phyloP scores from a whole-genome alignment of 2,888 invertebrate species.

The Diarsia dahlii region DNA sequence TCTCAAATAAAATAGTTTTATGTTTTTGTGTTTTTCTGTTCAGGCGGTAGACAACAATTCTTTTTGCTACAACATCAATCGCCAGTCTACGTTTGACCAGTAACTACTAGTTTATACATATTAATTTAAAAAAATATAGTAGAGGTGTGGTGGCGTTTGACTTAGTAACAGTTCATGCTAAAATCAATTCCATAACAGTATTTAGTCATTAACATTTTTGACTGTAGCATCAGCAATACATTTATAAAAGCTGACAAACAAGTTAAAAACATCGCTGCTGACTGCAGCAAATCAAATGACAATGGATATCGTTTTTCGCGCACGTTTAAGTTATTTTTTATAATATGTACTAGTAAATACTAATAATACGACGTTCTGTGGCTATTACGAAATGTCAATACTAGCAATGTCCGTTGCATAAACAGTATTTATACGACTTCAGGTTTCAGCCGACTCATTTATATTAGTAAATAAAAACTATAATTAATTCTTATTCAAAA shows the following conservation, averaged over 20 bases:
- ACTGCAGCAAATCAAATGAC: neutral
- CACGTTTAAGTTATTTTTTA: neutral
- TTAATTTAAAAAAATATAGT: neutral
- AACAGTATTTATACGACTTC: neutral
- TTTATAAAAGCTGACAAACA: neutral
- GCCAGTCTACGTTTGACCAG: neutral
- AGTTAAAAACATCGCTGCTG: neutral
- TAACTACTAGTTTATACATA: neutral
- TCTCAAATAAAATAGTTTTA: neutral
- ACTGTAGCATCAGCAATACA: neutral
- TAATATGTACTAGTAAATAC: neutral
- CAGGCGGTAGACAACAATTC: neutral
- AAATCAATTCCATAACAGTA: neutral
- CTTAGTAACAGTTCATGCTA: neutral
- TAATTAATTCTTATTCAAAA: neutral
- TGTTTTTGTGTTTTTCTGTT: neutral
- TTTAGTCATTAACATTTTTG: neutral
- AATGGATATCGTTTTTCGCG: neutral
- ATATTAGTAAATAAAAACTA: neutral
- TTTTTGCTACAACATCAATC: neutral
- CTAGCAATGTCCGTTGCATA: neutral
- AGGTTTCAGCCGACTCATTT: neutral
- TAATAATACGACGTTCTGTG: neutral
- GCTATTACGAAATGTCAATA: neutral
- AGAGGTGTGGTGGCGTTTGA: neutral